A percentile compares a stretch with the other conserved stretches of the same genome.
Conservation (phyloP, 2,797 vertebrate genomes). For the Anas georgica region DNA sequence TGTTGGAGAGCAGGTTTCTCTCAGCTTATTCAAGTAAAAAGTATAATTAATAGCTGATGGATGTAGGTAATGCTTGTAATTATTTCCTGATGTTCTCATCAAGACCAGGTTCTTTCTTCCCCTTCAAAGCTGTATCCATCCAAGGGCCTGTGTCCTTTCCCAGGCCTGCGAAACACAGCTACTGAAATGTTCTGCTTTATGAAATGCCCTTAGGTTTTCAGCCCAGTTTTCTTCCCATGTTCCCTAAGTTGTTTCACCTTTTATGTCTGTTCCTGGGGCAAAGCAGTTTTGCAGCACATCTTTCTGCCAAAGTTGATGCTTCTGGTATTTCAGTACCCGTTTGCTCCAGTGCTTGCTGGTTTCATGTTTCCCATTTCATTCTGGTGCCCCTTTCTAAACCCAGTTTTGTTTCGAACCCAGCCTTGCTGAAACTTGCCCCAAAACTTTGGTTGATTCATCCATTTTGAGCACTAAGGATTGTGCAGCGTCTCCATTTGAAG, state of each 20-base stretch:
- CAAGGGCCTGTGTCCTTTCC: not conserved
- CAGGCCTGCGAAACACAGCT: not conserved
- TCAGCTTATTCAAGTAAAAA: not conserved
- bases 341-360: not conserved
- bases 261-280: not conserved
- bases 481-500: not conserved
- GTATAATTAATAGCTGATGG: not conserved
- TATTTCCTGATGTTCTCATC: not conserved
- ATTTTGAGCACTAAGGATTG: not conserved
- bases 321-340: not conserved
- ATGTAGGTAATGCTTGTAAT: not conserved
- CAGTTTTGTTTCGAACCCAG: not conserved
- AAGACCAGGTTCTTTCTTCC: not conserved
- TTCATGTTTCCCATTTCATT: not conserved
- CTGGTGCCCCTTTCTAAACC: not conserved
- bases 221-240: not conserved
- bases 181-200: rapidly evolving
- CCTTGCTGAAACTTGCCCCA: not conserved
- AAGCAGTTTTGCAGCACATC: not conserved
- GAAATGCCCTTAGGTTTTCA: not conserved
- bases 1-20: not conserved
- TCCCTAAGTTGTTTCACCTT: not conserved
- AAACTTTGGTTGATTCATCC: not conserved
- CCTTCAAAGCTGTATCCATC: not conserved
- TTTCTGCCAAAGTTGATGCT: not conserved